Evolutionary conservation across 2,113 vertebrate species (phyloP).

Genomic region (Tangachromis dhanisi): DNA sequence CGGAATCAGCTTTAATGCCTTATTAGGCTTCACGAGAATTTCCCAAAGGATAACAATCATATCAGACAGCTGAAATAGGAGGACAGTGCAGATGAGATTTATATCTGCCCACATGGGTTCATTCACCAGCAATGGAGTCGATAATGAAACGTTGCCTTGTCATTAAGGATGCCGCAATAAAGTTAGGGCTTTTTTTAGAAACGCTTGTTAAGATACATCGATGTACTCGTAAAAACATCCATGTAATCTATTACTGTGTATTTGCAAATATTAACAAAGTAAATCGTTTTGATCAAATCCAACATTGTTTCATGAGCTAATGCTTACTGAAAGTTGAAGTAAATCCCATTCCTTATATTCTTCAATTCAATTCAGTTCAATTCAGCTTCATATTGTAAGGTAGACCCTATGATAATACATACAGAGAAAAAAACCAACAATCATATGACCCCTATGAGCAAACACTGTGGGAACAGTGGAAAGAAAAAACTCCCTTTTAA

Average conservation of each 20-base stretch:
- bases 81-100: constrained; percentile 22
- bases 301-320: background rate
- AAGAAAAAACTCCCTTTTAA: background rate
- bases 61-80: constrained; percentile 39
- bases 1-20: constrained; percentile 55
- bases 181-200: background rate
- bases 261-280: background rate
- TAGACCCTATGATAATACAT: fast-evolving
- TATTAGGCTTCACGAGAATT: constrained; percentile 50
- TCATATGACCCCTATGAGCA: background rate
- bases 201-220: fast-evolving
- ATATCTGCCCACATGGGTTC: constrained; percentile 21
- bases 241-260: background rate
- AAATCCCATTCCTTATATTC: background rate
- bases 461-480: background rate
- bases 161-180: constrained; percentile 14
- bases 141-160: constrained; percentile 27
- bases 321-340: background rate
- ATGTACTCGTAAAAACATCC: background rate
- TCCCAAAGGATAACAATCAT: constrained; percentile 53
- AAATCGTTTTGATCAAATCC: background rate
- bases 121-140: constrained; percentile 29
- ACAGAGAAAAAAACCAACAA: background rate
- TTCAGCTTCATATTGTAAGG: background rate
- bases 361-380: background rate